These are phyloP conservation scores for Sebastes taczanowskii DNA, from an alignment of 2,797 vertebrate species.

Conservation along the genomic window DNA sequence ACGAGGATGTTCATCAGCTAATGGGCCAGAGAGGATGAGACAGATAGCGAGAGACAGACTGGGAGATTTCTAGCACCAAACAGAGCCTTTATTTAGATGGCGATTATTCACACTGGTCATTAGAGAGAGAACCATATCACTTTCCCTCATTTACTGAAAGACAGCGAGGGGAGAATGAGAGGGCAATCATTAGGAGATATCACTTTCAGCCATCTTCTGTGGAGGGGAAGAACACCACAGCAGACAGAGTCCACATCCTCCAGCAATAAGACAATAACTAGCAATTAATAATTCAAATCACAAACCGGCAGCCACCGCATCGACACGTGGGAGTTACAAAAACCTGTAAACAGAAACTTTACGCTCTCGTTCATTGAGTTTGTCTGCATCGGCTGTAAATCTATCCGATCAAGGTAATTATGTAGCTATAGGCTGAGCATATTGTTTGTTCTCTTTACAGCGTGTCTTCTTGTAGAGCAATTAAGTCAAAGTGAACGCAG, in stretches of 20 bases:
- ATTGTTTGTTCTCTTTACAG: conserved; percentile 37
- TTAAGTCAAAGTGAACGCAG: conserved; percentile 60
- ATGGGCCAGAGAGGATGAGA: conserved; percentile 21
- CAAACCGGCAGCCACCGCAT: conserved; percentile 22
- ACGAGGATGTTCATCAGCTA: conserved; percentile 11
- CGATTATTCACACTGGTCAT: conserved; percentile 87
- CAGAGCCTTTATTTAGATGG: conserved; percentile 85
- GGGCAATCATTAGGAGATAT: conserved; percentile 86
- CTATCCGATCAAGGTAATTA: conserved; percentile 42
- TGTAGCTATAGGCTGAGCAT: conserved; percentile 9
- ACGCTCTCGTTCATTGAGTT: conserved; percentile 10
- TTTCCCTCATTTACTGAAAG: conserved; percentile 90
- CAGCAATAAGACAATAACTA: conserved; percentile 65
- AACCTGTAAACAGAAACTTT: conserved; percentile 14
- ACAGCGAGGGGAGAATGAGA: conserved; percentile 60
- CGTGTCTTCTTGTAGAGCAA: conserved; percentile 55
- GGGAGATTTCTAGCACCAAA: conserved; percentile 76
- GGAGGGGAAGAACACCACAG: conserved; percentile 58
- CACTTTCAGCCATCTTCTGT: conserved; percentile 81
- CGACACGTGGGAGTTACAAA: conserved; percentile 23
- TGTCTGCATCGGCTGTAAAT: conserved; percentile 7
- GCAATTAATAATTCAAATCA: conserved; percentile 71
- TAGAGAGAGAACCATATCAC: conserved; percentile 86
- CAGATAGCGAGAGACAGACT: conserved; percentile 45
- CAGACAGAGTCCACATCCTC: conserved; percentile 62